Evolutionary conservation across 2,888 invertebrate species (phyloP).

Genomic region (Amphiduros pacificus): DNA sequence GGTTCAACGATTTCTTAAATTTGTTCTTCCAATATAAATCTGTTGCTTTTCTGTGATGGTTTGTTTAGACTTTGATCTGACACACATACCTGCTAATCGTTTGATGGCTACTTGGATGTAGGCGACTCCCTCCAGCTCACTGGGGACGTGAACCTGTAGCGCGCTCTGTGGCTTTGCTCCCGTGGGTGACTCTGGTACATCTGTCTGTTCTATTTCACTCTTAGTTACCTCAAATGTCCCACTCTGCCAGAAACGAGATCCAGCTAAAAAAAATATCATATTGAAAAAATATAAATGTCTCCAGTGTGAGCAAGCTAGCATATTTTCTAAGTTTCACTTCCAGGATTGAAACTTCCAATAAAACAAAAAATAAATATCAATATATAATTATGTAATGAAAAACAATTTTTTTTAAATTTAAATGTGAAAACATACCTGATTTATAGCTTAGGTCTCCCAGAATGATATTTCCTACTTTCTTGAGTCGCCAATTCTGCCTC

Average conservation of each 20-base stretch:
- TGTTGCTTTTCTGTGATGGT: too few relatives aligned
- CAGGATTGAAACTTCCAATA: too few relatives aligned
- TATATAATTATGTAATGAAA: too few relatives aligned
- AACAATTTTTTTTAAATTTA: too few relatives aligned
- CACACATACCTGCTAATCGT: background rate
- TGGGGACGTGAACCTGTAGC: constrained; percentile 86
- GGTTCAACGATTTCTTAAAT: background rate
- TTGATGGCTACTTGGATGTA: constrained; percentile 95
- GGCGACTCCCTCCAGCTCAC: constrained; percentile 91
- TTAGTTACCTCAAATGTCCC: constrained; percentile 96
- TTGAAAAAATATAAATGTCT: too few relatives aligned
- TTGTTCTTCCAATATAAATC: too few relatives aligned
- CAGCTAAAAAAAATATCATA: constrained; percentile 70
- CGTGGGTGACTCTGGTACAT: background rate
- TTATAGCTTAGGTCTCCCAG: constrained; percentile 94
- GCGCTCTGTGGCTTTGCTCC: constrained; percentile 63
- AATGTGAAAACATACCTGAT: constrained; percentile 69
- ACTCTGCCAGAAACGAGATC: constrained; percentile 89
- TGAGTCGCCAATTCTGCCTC: constrained; percentile 92
- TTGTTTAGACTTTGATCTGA: too few relatives aligned
- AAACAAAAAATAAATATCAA: too few relatives aligned
- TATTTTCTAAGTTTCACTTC: too few relatives aligned
- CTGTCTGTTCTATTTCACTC: constrained; percentile 67
- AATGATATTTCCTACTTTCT: constrained; percentile 92
- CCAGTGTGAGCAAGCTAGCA: too few relatives aligned